A percentile compares a stretch with the other conserved stretches of the same genome.
Evolutionary conservation across 2,113 vertebrate genomes (phyloP).

Genomic region (Chamaetylas fuelleborni): DNA sequence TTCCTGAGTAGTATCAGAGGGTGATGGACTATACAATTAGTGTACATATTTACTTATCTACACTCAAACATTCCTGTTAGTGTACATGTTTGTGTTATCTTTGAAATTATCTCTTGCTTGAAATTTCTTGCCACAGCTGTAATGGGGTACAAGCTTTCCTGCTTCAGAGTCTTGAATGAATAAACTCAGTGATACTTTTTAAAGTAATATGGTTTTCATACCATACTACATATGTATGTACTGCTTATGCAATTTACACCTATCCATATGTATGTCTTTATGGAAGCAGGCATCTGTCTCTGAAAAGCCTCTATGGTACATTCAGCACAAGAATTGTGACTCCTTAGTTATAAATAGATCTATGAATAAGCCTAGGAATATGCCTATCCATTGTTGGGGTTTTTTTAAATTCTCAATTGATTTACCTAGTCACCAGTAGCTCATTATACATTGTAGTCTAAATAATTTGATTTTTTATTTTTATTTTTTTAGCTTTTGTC

Average conservation of each 20-base stretch:
- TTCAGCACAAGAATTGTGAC: conserved; percentile 5
- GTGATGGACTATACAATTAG: neutral
- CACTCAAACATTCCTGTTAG: neutral
- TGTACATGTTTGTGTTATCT: neutral
- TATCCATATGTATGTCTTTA: conserved; percentile 38
- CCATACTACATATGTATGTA: neutral
- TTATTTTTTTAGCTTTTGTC: neutral
- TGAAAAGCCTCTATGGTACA: conserved; percentile 31
- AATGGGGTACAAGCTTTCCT: neutral
- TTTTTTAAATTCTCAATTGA: neutral
- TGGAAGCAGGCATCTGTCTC: neutral
- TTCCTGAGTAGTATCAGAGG: neutral
- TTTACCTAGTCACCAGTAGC: conserved; percentile 17
- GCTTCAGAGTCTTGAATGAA: neutral
- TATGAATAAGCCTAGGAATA: neutral
- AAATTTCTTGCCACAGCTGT: neutral
- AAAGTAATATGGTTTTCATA: conserved; percentile 18
- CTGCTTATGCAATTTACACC: neutral
- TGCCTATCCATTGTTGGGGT: fast-evolving
- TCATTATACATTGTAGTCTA: neutral
- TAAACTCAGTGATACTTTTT: conserved; percentile 13
- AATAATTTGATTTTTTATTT: neutral
- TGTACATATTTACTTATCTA: neutral
- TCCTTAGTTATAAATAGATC: conserved; percentile 17
- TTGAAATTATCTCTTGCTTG: neutral